A percentile compares a stretch with the other conserved stretches of the same genome.
These are phyloP conservation scores for Seriola rivoliana DNA, from an alignment of 2,113 vertebrate species.

Conservation along the genomic window DNA sequence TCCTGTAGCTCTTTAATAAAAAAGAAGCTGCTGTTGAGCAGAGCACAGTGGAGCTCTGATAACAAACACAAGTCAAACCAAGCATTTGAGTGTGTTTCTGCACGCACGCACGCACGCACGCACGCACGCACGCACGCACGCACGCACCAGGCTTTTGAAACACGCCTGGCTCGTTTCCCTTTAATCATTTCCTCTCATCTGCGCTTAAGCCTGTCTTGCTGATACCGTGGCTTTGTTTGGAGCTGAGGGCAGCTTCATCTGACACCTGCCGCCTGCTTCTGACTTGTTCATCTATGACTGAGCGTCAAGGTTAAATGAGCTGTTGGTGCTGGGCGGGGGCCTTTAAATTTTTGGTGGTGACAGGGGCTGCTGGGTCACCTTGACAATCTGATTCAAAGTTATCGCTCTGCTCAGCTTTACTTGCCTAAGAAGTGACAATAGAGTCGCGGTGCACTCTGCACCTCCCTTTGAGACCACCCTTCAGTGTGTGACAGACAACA, in stretches of 20 bases:
- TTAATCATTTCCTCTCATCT: constrained; percentile 60
- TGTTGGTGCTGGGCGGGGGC: neutral
- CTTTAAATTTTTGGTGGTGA: constrained; percentile 5
- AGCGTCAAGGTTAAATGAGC: neutral
- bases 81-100: constrained; percentile 26
- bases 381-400: constrained; percentile 41
- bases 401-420: constrained; percentile 5
- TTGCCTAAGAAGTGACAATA: constrained; percentile 11
- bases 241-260: constrained; percentile 11
- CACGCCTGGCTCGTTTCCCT: constrained; percentile 24
- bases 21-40: neutral
- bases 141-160: constrained; percentile 28
- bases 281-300: neutral
- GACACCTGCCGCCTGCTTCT: neutral
- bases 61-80: constrained; percentile 43
- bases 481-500: constrained; percentile 43
- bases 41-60: neutral
- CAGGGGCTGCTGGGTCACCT: constrained; percentile 48
- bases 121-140: too few relatives aligned
- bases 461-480: constrained; percentile 42
- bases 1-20: neutral
- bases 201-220: constrained; percentile 24
- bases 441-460: constrained; percentile 2
- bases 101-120: neutral
- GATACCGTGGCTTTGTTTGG: constrained; percentile 19